Evolutionary conservation across 2,888 invertebrate species (phyloP), one percentile per base, ranked within the genome.

Genomic region (Leptinotarsa haldemani): DNA sequence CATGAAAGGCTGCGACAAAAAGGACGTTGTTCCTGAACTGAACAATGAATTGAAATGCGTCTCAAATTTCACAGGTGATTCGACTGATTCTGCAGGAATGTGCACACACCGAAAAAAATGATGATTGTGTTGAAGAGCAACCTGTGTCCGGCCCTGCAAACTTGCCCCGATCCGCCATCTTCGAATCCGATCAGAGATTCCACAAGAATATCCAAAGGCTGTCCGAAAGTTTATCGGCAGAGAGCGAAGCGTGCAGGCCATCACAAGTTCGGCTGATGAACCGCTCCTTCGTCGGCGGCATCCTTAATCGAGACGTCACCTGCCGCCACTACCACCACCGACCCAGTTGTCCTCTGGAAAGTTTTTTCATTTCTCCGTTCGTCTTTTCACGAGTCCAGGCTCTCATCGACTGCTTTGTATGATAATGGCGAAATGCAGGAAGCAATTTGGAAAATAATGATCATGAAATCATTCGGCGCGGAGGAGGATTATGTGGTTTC

Each of bases 251-350:
- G 82, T 83, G 82, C 78, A 78, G 78, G 70, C 75, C 82, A 82
- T 82, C 80, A 80, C 80, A 80, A 82, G 79, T 78, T 78, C 69
- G 74, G 74, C 79, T 82, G 82, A 83, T 82, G 82, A 83, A 82
- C 79, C 77, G 77, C 69, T 70, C 75, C 71, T 71, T 72, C 80
- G 80, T 71, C 73, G 76, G 70, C 82, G 77, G 82, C 81, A 82
- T 82, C 78, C 65, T 48, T 71, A 74, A 76, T 74, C 52, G 69
- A 65, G 47, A 64, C 71, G 74, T 74, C 77, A 77, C 77, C 77
- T 75, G 77, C 65, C 68, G 74, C 61, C 58, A 9, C 16, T 30
- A n/a, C 16, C n/a, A n/a, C 40, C 9, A 9, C 7, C 40, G 50
- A 18, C 18, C 48, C 22, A 18, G 46, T 50, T 61, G 65, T 56